Evolutionary conservation across 2,888 invertebrate species (phyloP).

Genomic region (Ochropleura leucogaster): DNA sequence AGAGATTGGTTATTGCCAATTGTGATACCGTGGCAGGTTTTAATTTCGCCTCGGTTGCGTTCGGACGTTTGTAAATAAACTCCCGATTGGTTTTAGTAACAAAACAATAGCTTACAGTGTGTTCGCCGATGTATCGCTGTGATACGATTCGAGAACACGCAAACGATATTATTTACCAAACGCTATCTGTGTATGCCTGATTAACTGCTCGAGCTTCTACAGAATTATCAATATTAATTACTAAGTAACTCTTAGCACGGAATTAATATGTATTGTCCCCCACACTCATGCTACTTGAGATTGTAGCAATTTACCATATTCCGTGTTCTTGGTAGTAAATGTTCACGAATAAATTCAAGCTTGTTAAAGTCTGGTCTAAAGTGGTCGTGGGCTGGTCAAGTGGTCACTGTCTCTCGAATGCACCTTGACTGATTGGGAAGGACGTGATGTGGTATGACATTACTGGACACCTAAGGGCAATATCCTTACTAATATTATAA

Average conservation of each 20-base stretch:
- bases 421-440: slow-evolving; percentile 19
- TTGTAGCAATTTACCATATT: slow-evolving; percentile 40
- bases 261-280: slow-evolving; percentile 59
- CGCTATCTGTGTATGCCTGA: slow-evolving; percentile 46
- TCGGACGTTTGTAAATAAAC: slow-evolving; percentile 72
- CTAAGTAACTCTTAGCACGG: slow-evolving; percentile 53
- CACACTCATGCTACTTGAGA: slow-evolving; percentile 31
- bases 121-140: slow-evolving; percentile 45
- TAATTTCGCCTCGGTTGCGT: slow-evolving; percentile 81
- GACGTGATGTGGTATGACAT: neutral
- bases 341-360: slow-evolving; percentile 33
- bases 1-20: slow-evolving; percentile 90
- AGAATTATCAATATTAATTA: slow-evolving; percentile 60
- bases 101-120: slow-evolving; percentile 65
- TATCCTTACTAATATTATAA: too few species aligned
- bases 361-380: slow-evolving; percentile 29
- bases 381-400: slow-evolving; percentile 33
- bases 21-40: slow-evolving; percentile 87
- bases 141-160: slow-evolving; percentile 60
- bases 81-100: slow-evolving; percentile 76
- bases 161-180: slow-evolving; percentile 61
- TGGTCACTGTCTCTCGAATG: slow-evolving; percentile 13
- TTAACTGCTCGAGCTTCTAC: slow-evolving; percentile 37
- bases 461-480: neutral
- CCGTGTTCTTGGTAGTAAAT: slow-evolving; percentile 36